Evolutionary conservation across 1,140 invertebrate genomes (phyloP).

Genomic region (Drosophila dunni): DNA sequence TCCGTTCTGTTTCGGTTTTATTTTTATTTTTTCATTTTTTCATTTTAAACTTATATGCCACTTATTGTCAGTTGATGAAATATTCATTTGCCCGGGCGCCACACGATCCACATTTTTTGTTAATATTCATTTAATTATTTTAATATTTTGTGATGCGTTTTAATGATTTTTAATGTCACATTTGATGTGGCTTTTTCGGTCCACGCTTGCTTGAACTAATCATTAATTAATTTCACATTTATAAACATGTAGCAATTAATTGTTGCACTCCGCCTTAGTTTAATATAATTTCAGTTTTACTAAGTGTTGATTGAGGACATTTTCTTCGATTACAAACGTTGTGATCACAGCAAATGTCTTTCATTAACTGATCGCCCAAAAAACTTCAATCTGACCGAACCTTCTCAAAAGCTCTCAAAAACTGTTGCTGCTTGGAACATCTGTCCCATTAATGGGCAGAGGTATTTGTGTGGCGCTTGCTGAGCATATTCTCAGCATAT

Average conservation of each 20-base stretch:
- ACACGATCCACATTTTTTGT: constrained; percentile 58
- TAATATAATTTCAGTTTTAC: constrained; percentile 47
- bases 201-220: constrained; percentile 71
- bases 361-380: constrained; percentile 75
- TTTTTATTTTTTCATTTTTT: constrained; percentile 36
- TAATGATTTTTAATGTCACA: constrained; percentile 79
- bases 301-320: constrained; percentile 32
- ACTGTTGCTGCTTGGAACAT: constrained; percentile 34
- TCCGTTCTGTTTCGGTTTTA: constrained; percentile 24
- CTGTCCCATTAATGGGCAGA: constrained; percentile 46
- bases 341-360: constrained; percentile 61
- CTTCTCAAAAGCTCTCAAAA: neutral
- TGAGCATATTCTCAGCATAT: constrained; percentile 75
- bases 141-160: constrained; percentile 64
- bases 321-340: constrained; percentile 21
- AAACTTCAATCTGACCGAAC: neutral
- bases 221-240: constrained; percentile 81
- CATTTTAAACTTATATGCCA: constrained; percentile 17
- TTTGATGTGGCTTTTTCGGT: constrained; percentile 32
- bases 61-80: constrained; percentile 70
- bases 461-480: constrained; percentile 52
- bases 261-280: constrained; percentile 58
- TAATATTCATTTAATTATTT: constrained; percentile 46
- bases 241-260: constrained; percentile 77
- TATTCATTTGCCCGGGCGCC: constrained; percentile 63